phyloP scores from a whole-genome alignment of 1,140 invertebrate genomes.

The Drosophila ficusphila region DNA sequence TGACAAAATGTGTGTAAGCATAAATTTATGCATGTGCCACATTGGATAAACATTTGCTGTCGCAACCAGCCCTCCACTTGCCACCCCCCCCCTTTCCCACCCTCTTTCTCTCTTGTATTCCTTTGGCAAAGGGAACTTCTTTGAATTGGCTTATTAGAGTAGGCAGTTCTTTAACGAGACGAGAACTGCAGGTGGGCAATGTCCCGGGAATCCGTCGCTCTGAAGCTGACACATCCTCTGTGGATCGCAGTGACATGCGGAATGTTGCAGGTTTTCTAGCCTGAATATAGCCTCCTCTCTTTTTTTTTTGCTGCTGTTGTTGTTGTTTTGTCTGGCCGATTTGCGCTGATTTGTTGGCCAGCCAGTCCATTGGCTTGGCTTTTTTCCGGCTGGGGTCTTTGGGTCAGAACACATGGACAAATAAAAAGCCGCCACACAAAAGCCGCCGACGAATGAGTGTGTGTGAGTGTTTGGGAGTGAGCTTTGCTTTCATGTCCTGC shows the following conservation, averaged over 20 bases:
- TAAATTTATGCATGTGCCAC: slow-evolving; percentile 72
- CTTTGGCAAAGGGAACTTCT: slow-evolving; percentile 5
- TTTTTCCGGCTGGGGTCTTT: slow-evolving; percentile 60
- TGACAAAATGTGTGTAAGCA: slow-evolving; percentile 36
- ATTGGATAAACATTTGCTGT: slow-evolving; percentile 67
- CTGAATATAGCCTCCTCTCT: no score
- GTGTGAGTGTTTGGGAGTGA: slow-evolving; percentile 18
- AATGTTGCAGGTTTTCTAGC: slow-evolving; percentile 1
- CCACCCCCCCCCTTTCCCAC: no score
- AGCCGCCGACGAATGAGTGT: slow-evolving; percentile 24
- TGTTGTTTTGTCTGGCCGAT: slow-evolving; percentile 69
- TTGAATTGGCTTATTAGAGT: slow-evolving; percentile 76
- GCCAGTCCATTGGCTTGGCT: slow-evolving; percentile 65
- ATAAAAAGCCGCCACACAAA: slow-evolving; percentile 60
- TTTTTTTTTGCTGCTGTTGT: no score
- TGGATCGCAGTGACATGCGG: slow-evolving; percentile 30
- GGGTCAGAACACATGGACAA: slow-evolving; percentile 57
- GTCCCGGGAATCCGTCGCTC: slow-evolving; percentile 5
- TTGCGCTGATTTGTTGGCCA: slow-evolving; percentile 74
- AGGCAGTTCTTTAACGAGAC: slow-evolving; percentile 36
- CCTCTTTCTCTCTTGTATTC: slow-evolving; percentile 25
- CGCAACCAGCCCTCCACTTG: no score
- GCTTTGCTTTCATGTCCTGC: slow-evolving; percentile 63
- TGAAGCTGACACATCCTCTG: slow-evolving; percentile 25
- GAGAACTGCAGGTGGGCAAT: slow-evolving; percentile 28